A percentile compares a stretch with the other conserved stretches of the same genome.
Evolutionary conservation across 2,888 invertebrate species (phyloP).

Genomic region (Ptychoptera albimana): DNA sequence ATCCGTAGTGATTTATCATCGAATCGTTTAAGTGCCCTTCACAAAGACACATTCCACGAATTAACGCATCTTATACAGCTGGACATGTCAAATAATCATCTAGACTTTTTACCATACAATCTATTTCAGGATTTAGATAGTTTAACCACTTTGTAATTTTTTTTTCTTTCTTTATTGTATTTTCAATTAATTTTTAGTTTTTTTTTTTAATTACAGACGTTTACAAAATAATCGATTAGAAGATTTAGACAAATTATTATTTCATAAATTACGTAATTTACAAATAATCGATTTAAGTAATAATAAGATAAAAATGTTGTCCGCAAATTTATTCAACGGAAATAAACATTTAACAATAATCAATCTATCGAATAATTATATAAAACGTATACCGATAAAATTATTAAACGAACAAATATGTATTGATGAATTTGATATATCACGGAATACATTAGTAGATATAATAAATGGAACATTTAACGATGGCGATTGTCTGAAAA

Average conservation of each 20-base stretch:
- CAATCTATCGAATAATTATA: slow-evolving; percentile 26
- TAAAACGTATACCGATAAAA: slow-evolving; percentile 33
- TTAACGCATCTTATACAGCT: slow-evolving; percentile 40
- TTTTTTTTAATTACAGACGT: slow-evolving; percentile 28
- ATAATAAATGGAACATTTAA: slow-evolving; percentile 35
- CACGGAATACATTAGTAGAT: slow-evolving; percentile 39
- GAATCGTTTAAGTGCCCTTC: slow-evolving; percentile 45
- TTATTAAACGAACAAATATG: slow-evolving; percentile 34
- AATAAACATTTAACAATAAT: slow-evolving; percentile 24
- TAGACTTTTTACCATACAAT: slow-evolving; percentile 42
- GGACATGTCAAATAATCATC: slow-evolving; percentile 49
- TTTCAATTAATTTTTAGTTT: neutral
- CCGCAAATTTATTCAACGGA: slow-evolving; percentile 36
- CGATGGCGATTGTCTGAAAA: slow-evolving; percentile 34
- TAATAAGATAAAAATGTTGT: slow-evolving; percentile 36
- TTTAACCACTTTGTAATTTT: slow-evolving; percentile 40
- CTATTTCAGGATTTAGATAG: slow-evolving; percentile 42
- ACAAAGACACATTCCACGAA: slow-evolving; percentile 44
- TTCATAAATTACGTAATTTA: slow-evolving; percentile 37
- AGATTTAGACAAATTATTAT: slow-evolving; percentile 33
- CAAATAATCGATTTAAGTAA: slow-evolving; percentile 44
- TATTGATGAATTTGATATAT: slow-evolving; percentile 48
- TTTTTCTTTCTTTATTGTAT: neutral
- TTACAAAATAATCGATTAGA: slow-evolving; percentile 42
- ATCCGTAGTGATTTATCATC: slow-evolving; percentile 45